phyloP scores from a whole-genome alignment of 2,888 invertebrate genomes.

The Sinodicranocentrus sp. region DNA sequence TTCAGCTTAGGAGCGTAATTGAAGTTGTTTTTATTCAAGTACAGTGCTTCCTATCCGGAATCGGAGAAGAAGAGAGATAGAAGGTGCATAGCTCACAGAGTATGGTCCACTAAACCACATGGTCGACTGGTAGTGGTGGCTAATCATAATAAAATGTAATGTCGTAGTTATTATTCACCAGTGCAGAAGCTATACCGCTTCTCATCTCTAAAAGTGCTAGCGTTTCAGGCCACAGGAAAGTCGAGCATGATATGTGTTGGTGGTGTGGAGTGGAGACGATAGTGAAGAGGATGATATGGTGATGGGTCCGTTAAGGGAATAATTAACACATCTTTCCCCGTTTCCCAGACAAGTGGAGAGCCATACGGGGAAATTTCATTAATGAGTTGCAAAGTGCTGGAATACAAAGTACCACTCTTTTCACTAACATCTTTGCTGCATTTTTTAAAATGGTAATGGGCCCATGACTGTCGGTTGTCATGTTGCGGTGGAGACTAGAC shows the following conservation, averaged over 20 bases:
- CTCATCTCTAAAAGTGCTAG: neutral
- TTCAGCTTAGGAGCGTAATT: conserved; percentile 16
- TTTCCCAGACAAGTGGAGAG: conserved; percentile 26
- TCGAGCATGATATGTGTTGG: neutral
- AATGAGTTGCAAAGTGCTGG: conserved; percentile 75
- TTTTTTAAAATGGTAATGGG: too few species aligned
- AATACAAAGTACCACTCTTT: conserved; percentile 72
- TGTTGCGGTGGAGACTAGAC: neutral
- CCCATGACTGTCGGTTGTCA: neutral
- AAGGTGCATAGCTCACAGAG: neutral
- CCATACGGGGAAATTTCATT: conserved; percentile 75
- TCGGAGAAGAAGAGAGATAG: too few species aligned
- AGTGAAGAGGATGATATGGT: conserved; percentile 45
- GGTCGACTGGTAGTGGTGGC: neutral
- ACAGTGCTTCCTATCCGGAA: neutral
- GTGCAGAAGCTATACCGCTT: neutral
- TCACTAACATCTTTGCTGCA: too few species aligned
- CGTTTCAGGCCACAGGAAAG: neutral
- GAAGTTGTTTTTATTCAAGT: conserved; percentile 32
- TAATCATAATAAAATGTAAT: conserved; percentile 10
- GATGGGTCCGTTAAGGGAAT: conserved; percentile 67
- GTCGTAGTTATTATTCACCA: neutral
- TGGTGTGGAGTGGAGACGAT: neutral
- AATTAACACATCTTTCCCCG: conserved; percentile 73
- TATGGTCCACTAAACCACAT: conserved; percentile 29